Evolutionary conservation across 2,888 invertebrate genomes (phyloP).

Genomic region (Chloromyia formosa): DNA sequence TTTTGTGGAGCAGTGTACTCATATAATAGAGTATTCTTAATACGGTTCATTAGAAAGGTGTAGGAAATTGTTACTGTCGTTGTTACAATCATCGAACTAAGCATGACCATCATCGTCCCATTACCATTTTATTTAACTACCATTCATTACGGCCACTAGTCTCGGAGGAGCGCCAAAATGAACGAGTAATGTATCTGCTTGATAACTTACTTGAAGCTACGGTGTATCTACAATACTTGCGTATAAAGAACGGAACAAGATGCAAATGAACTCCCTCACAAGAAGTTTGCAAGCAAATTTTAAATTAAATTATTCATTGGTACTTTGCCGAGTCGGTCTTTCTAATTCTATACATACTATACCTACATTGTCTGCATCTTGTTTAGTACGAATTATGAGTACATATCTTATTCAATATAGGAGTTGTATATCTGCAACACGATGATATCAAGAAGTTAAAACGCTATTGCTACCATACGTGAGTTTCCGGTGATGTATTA

Average conservation of each 20-base stretch:
- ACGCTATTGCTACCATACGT: background rate
- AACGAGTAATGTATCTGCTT: background rate
- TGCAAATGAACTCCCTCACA: constrained; percentile 10
- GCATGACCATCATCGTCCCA: background rate
- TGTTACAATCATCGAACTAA: background rate
- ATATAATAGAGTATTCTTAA: too few relatives aligned
- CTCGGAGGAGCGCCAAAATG: too few relatives aligned
- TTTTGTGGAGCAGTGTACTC: too few relatives aligned
- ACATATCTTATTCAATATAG: background rate
- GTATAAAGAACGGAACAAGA: background rate
- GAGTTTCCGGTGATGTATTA: constrained; percentile 2
- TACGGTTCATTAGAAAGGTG: background rate
- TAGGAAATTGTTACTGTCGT: background rate
- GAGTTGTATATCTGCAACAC: background rate
- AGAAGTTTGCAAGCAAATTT: background rate
- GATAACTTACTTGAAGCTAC: background rate
- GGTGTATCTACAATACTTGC: background rate
- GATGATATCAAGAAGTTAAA: background rate
- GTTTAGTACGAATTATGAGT: background rate
- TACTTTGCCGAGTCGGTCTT: too few relatives aligned
- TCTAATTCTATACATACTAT: too few relatives aligned
- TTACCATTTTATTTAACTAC: background rate
- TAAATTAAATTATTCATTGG: background rate
- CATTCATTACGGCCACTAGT: background rate
- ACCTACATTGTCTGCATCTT: background rate